Conservation (phyloP, 2,113 vertebrate species). For the Polyodon spathula region DNA sequence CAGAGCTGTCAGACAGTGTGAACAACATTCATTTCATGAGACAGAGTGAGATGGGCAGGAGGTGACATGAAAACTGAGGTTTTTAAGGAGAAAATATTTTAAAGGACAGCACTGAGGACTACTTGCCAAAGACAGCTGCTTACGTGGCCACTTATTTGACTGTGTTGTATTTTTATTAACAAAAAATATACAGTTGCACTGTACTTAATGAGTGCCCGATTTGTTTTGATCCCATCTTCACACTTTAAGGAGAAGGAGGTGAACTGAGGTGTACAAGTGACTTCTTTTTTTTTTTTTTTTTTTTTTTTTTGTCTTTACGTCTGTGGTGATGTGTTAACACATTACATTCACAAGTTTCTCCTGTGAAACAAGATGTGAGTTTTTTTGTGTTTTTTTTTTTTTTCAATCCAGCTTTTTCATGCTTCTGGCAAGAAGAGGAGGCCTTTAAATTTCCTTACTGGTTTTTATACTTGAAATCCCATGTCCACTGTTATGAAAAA, state of each 20-base stretch:
- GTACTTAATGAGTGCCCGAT: slow-evolving; percentile 65
- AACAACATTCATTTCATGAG: slow-evolving; percentile 97
- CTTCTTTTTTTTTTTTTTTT: slow-evolving; percentile 62
- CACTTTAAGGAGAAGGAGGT: slow-evolving; percentile 67
- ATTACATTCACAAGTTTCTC: slow-evolving; percentile 43
- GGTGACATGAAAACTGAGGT: slow-evolving; percentile 77
- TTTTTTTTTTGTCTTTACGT: slow-evolving; percentile 33
- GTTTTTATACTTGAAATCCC: slow-evolving; percentile 57
- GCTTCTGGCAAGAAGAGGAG: slow-evolving; percentile 61
- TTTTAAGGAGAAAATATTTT: slow-evolving; percentile 30
- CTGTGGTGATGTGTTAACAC: slow-evolving; percentile 49
- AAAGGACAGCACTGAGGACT: slow-evolving; percentile 57
- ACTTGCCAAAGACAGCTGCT: slow-evolving; percentile 98
- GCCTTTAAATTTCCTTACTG: slow-evolving; percentile 53
- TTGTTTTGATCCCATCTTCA: slow-evolving; percentile 68
- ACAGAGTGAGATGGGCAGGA: slow-evolving; percentile 98
- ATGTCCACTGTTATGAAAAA: slow-evolving; percentile 7
- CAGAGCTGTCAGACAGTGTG: slow-evolving; percentile 91
- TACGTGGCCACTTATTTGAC: slow-evolving; percentile 79
- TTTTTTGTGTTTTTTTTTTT: slow-evolving; percentile 45
- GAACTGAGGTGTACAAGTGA: slow-evolving; percentile 62
- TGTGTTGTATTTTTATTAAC: slow-evolving; percentile 69
- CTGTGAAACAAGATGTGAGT: slow-evolving; percentile 53
- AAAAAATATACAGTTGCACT: slow-evolving; percentile 70
- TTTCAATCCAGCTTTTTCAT: slow-evolving; percentile 49